Conservation (phyloP, 1,140 invertebrate genomes). For the Drosophila micromelanica region DNA sequence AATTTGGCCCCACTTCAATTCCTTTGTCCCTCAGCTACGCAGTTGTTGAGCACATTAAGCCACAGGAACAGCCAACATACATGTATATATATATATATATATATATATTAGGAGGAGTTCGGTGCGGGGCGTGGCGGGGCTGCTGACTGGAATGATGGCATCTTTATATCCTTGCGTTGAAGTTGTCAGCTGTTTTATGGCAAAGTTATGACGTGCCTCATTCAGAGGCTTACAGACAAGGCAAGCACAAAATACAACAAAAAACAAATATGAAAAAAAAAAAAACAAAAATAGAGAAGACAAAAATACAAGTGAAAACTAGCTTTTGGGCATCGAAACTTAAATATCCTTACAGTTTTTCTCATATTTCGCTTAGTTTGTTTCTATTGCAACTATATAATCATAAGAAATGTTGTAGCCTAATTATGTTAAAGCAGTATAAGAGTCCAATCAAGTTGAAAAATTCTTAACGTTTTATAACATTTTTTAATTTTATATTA, state of each 20-base stretch:
- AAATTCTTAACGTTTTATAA: too few relatives aligned
- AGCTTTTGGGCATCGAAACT: too few relatives aligned
- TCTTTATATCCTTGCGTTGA: constrained; percentile 49
- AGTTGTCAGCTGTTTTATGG: constrained; percentile 79
- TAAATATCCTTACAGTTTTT: too few relatives aligned
- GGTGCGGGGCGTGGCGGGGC: not conserved
- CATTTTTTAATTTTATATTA: too few relatives aligned
- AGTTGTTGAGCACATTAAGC: constrained; percentile 79
- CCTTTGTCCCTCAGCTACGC: constrained; percentile 40
- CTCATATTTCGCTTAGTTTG: too few relatives aligned
- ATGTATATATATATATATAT: not conserved
- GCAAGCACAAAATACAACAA: not conserved
- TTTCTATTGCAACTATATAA: too few relatives aligned
- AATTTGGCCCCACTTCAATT: constrained; percentile 53
- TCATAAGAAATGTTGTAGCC: too few relatives aligned
- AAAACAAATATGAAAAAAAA: constrained; percentile 15
- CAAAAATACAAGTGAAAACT: not conserved
- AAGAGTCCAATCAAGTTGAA: too few relatives aligned
- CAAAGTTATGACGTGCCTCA: constrained; percentile 77
- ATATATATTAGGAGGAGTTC: not conserved
- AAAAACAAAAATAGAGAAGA: constrained; percentile 8
- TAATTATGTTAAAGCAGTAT: too few relatives aligned
- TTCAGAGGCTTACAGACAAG: constrained; percentile 56
- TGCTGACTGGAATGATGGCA: constrained; percentile 36
- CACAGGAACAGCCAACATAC: constrained; percentile 63